Base-by-base conservation (phyloP, 2,113 vertebrate species). In the Arizona elegans region DNA sequence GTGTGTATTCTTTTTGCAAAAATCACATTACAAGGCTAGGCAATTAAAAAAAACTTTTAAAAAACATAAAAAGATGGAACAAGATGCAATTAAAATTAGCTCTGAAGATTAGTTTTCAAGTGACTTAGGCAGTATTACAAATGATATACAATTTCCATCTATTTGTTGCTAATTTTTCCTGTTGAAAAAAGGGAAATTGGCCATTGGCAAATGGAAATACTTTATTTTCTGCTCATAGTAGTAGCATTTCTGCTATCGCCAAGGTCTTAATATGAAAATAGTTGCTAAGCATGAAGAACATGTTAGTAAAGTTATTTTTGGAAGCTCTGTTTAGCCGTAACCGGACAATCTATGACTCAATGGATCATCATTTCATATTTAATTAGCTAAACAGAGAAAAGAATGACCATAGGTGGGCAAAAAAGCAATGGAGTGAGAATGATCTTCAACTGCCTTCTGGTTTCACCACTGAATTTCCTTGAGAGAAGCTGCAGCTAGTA, bases 201-300 rank as follows among this genome's bases (percentile, higher is more conserved):
- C 75, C 91, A 93, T 86, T 0, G 1, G 92, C 86, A 95, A 93
- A 94, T 17, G 59, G 92, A 92, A 91, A 95, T 89, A 91, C 29
- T 87, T 53, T 29, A 53, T 87, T 53, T 53, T 87, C 50, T 87
- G 50, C 86, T 87, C 52, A 52, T n/a, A 53, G 86, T 29, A n/a
- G 86, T 24, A 17, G 94, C 85, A 52, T 93, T 75, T 53, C 95
- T 96, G 91, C 86, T 91, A 95, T 88, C 87, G 92, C 29, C 93
- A 96, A 87, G 92, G 90, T 94, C 92, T 94, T 91, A 95, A 94
- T 26, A 53, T n/a, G 50, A 87, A 87, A 53, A 29, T 12, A 29
- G 24, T 87, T 87, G 50, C 50, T 53, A 87, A 29, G 13, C 88
- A 94, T 88, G n/a, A 90, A 70, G 55, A 33, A 89, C 81, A 87